Evolutionary conservation across 2,888 invertebrate genomes (phyloP), one percentile per base, ranked within the genome.

Genomic region (Theodoxus fluviatilis): DNA sequence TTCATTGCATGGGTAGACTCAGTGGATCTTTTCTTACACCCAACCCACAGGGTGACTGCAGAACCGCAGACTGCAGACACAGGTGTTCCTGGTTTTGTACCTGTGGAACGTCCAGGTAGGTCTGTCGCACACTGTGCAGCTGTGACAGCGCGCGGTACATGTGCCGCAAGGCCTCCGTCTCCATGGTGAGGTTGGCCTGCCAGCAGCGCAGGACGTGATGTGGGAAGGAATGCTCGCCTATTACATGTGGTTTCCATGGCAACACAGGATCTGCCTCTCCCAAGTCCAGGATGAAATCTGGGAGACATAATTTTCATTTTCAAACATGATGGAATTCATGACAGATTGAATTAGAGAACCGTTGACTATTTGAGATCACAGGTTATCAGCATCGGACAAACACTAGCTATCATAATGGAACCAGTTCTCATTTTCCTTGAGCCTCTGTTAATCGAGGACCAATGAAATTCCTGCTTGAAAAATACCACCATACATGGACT

Each of bases 271-370:
- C 81, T n/a, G 73, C 74, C 33, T 80, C 83, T 43, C 76, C 73
- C 49, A 73, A 75, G 65, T 84, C 81, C 33, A 84, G 73, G 43
- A 84, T 80, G 73, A 83, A 82, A 68, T 81, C 84, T 84, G 74
- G 3, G 74, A 72, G 25, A 47, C 0, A 37, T 25, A 49, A 35
- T 38, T n/a, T n/a, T n/a, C n/a, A n/a, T n/a, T n/a, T n/a, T n/a
- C 38, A 28, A 67, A 35, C n/a, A 70, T n/a, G 12, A 25, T 47
- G 9, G 38, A 67, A 43, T 57, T 7, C 1, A 64, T 55, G 4
- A 66, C 7, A 66, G 0, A 3, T 61, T 28, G 9, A 40, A 18
- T 52, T 15, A 15, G 3, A 57, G 25, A 70, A 28, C 15, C 33
- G 15, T 9, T 35, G 6, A 35, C 31, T 28, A 31, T 37, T 31